Base-by-base conservation (phyloP, 2,113 vertebrate species). In the Miniopterus natalensis region DNA sequence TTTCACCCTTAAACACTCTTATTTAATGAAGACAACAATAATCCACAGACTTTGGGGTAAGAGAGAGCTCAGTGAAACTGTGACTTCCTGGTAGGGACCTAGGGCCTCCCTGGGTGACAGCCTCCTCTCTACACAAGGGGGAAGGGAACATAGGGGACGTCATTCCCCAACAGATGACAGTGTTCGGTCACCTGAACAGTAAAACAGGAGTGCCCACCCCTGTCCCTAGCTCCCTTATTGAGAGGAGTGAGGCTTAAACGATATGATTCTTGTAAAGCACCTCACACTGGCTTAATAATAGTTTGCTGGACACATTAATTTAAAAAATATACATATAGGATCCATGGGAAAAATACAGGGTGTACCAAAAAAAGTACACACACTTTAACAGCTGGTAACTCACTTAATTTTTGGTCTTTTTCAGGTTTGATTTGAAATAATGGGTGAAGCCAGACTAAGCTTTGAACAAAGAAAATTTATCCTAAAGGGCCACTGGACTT, bases 281-380 rank as follows among this genome's bases (percentile, higher is more conserved):
- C 8, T 65, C 2, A 36, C 0, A 0, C 1, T 0, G 55, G 51
- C 15, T 12, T 13, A 10, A 11, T 53, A 53, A n/a, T 5, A 21
- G 7, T 63, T 42, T 53, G 23, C 51, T 70, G 20, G 42, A 51
- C 71, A 90, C 31, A 61, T 6, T 68, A 68, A 84, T 7, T 36
- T 65, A 25, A 77, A 78, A 80, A 18, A 65, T 6, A 17, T 14
- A 63, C 5, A 21, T 1, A 27, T 40, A 57, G 42, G 4, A 9
- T 29, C 75, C 70, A 14, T 0, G 1, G 31, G 59, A 36, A 17
- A 70, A 51, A 55, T 55, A 36, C 36, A 36, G 36, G 36, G 36
- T 36, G 36, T 36, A 36, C 36, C 36, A 36, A 36, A 36, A 36
- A 36, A 36, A 36, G 36, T 36, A 36, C 36, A 36, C 36, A 36